phyloP scores from a whole-genome alignment of 2,113 vertebrate genomes.

The Ammodytes dubius region DNA sequence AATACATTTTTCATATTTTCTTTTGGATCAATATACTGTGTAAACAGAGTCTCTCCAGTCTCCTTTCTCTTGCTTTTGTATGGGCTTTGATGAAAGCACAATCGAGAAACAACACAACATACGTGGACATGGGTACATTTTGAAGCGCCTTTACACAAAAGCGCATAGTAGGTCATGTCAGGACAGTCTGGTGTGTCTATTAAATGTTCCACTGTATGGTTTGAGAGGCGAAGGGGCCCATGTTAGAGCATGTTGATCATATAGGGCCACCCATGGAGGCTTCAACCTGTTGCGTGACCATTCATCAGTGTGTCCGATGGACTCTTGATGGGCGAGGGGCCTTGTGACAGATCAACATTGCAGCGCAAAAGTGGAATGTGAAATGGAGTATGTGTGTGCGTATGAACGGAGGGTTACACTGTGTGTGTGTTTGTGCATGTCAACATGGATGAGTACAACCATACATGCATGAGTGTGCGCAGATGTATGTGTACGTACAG shows the following conservation, averaged over 20 bases:
- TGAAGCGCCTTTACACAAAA: conserved; percentile 22
- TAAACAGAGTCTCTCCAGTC: not conserved
- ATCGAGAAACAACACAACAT: not conserved
- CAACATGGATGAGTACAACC: conserved; percentile 28
- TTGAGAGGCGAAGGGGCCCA: conserved; percentile 62
- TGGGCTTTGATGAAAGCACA: not conserved
- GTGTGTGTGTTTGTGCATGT: conserved; percentile 44
- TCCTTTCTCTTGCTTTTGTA: not conserved
- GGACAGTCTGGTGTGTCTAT: conserved; percentile 63
- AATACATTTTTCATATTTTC: not conserved
- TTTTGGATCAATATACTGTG: not conserved
- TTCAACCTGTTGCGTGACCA: conserved; percentile 74
- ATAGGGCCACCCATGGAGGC: conserved; percentile 75
- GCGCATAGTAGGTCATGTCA: conserved; percentile 26
- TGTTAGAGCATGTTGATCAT: conserved; percentile 74
- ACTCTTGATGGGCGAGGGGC: conserved; percentile 72
- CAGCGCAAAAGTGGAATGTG: conserved; percentile 70
- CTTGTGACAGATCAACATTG: conserved; percentile 69
- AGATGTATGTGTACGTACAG: conserved; percentile 23
- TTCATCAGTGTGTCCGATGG: conserved; percentile 74
- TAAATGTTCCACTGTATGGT: conserved; percentile 63
- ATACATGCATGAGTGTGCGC: conserved; percentile 34
- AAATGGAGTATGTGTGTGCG: conserved; percentile 52
- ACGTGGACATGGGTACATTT: not conserved
- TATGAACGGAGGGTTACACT: conserved; percentile 27